Base-by-base conservation (phyloP, 1,140 invertebrate species). In the Nymphalis io region DNA sequence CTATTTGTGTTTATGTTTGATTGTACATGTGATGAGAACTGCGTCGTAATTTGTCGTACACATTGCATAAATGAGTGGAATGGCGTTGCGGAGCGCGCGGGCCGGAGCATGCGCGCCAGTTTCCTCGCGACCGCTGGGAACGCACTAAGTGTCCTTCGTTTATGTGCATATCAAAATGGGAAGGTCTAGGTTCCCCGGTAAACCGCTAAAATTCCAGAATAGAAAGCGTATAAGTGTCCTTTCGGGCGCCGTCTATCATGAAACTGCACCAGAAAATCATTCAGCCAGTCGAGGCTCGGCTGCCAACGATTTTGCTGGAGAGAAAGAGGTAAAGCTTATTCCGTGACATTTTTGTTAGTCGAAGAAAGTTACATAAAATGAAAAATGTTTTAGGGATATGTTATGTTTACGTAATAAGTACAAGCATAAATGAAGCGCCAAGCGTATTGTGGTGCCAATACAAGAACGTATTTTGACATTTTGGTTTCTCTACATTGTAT, bases 181-280 rank as follows among this genome's bases (percentile, higher is more conserved):
- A 89, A 91, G 91, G 87, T 92, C 95, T 89, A 96, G 95, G 93
- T 96, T 96, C 93, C 95, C 96, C 85, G 95, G 96, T 76, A 96
- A 96, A 93, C 95, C 96, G 88, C 94, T 95, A 75, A 96, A 96
- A 93, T 95, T 95, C 92, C 95, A 95, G 85, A 96, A 95, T 92
- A 95, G 95, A 93, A 96, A 95, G 89, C 94, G 95, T 92, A 94
- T 96, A 86, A 96, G 95, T 93, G 95, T 96, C 88, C 93, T 96
- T 84, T 91, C 89, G 73, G 89, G 89, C 53, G 77, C 87, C 80
- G 85, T 90, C 82, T 88, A 91, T 75, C 84, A 90, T 86, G 89
- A 92, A 75, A 91, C 83, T 84, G 73, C 84, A 83, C 75, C 83
- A 78, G 86, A 91, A 73, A 83, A 76, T 73, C 86, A 88, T 71